phyloP scores from a whole-genome alignment of 1,140 invertebrate genomes.

The Drosophila nigromelanica region DNA sequence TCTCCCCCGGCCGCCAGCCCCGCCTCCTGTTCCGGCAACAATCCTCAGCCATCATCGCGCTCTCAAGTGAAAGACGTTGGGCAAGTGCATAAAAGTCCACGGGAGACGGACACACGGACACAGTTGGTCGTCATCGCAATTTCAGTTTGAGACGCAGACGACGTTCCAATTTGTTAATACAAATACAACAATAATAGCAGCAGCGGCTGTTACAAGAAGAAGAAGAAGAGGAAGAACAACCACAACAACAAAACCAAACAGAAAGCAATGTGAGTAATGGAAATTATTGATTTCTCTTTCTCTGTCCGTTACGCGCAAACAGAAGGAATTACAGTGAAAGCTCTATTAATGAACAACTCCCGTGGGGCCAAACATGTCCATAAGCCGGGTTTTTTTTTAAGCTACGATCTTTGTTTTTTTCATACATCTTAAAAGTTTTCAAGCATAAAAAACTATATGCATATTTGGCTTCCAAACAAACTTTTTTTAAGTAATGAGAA shows the following conservation, averaged over 20 bases:
- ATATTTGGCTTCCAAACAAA: no score
- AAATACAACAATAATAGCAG: conserved; percentile 38
- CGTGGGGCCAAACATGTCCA: background rate
- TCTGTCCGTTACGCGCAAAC: conserved; percentile 24
- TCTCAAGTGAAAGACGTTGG: conserved; percentile 55
- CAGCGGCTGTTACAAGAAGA: conserved; percentile 12
- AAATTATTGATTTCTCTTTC: conserved; percentile 72
- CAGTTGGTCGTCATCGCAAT: conserved; percentile 45
- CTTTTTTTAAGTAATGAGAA: no score
- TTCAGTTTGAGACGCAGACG: conserved; percentile 31
- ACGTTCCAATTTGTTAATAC: conserved; percentile 48
- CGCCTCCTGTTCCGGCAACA: conserved; percentile 13
- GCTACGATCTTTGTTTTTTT: no score
- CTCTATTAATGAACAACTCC: conserved; percentile 1
- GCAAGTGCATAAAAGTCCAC: conserved; percentile 60
- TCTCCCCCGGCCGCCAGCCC: conserved; percentile 23
- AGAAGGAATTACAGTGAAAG: conserved; percentile 15
- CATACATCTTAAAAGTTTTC: no score
- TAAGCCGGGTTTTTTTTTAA: background rate
- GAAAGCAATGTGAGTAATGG: conserved; percentile 69
- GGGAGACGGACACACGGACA: conserved; percentile 39
- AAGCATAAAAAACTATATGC: no score
- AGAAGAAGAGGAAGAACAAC: conserved; percentile 1
- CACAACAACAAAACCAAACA: conserved; percentile 40
- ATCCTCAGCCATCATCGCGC: conserved; percentile 15